Conservation (phyloP, 2,113 vertebrate genomes). For the Xiphorhynchus elegans region DNA sequence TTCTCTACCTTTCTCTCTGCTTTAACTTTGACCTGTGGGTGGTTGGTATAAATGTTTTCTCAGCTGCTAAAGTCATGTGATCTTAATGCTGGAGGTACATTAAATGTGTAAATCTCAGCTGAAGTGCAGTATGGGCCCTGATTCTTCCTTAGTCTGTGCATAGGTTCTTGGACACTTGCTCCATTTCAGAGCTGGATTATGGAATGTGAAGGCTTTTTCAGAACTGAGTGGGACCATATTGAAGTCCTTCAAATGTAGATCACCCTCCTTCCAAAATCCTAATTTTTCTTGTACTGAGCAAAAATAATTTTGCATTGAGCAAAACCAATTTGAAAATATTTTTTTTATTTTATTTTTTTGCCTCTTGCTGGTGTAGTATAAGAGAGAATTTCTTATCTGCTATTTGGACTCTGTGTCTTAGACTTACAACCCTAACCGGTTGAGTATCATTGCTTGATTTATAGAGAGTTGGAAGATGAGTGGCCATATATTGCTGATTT, state of each 20-base stretch:
- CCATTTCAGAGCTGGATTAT: background rate
- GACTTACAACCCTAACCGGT: background rate
- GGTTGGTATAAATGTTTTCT: background rate
- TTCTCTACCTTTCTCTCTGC: background rate
- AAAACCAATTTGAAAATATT: background rate
- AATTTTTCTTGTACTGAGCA: background rate
- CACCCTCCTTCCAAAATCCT: background rate
- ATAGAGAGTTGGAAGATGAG: background rate
- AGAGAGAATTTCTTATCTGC: background rate
- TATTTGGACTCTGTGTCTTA: background rate
- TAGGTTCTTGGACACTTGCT: background rate
- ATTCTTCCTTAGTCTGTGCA: background rate
- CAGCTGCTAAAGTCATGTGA: background rate
- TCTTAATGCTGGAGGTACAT: background rate
- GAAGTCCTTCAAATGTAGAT: background rate
- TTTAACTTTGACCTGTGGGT: background rate
- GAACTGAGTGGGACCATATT: background rate
- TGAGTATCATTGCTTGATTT: background rate
- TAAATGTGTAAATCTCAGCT: background rate
- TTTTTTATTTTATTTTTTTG: background rate
- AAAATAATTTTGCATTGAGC: background rate
- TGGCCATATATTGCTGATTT: background rate
- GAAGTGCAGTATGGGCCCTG: background rate
- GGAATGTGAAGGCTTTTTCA: background rate
- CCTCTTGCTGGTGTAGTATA: background rate